Percentiles rank a stretch among this genome's conserved stretches.
phyloP scores from a whole-genome alignment of 2,113 vertebrate species.

The Taxidea taxus region DNA sequence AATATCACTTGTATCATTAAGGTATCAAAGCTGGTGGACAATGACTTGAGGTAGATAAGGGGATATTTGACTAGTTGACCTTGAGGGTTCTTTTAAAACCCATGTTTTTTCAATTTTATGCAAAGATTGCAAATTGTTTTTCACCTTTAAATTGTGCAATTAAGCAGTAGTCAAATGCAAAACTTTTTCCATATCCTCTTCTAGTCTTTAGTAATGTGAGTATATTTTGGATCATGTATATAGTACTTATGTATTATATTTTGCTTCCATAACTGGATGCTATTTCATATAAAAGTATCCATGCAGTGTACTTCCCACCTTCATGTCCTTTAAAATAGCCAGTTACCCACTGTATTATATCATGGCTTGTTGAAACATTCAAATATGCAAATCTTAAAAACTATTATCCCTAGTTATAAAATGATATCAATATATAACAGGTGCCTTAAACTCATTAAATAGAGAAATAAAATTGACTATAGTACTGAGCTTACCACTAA shows the following conservation, averaged over 20 bases:
- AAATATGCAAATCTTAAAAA: not conserved
- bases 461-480: slow-evolving; percentile 52
- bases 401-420: slow-evolving; percentile 17
- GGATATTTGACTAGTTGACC: not conserved
- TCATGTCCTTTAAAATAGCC: not conserved
- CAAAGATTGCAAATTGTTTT: not conserved
- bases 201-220: not conserved
- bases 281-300: not conserved
- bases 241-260: not conserved
- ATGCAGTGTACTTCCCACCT: not conserved
- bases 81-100: not conserved
- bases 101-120: slow-evolving; percentile 2
- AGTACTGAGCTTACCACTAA: not conserved
- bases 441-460: slow-evolving; percentile 4
- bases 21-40: not conserved
- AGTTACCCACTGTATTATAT: not conserved
- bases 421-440: not conserved
- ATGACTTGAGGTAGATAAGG: not conserved
- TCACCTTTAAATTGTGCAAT: not conserved
- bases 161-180: not conserved
- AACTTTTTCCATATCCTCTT: not conserved
- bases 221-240: not conserved
- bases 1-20: not conserved
- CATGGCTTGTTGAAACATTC: not conserved
- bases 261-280: not conserved